Evolutionary conservation across 2,113 vertebrate genomes (phyloP).

Genomic region (Plestiodon gilberti): DNA sequence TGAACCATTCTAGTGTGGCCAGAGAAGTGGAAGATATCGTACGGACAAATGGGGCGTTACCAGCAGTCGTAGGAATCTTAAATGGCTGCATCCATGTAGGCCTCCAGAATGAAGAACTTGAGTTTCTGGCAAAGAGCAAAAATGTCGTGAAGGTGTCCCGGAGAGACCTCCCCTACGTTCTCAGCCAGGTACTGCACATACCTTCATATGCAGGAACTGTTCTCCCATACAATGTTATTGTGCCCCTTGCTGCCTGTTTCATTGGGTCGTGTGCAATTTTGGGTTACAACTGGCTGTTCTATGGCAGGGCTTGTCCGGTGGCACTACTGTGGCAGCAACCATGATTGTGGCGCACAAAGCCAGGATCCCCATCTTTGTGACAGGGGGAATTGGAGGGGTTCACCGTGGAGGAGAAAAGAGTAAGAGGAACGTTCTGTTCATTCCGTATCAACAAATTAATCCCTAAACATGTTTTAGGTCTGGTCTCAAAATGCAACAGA

Average conservation of each 20-base stretch:
- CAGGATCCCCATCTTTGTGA: conserved; percentile 88
- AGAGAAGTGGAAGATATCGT: conserved; percentile 86
- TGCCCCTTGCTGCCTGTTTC: not conserved
- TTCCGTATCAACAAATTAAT: not conserved
- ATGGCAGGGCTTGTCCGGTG: conserved; percentile 84
- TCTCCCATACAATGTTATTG: not conserved
- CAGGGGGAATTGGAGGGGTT: conserved; percentile 90
- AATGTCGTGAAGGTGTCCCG: conserved; percentile 85
- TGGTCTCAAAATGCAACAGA: not conserved
- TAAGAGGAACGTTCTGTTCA: conserved; percentile 65
- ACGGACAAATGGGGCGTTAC: conserved; percentile 79
- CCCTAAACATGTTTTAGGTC: not conserved
- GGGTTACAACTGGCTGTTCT: conserved; percentile 32
- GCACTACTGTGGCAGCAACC: conserved; percentile 89
- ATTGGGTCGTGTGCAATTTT: accelerated
- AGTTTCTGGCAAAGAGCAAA: conserved; percentile 78
- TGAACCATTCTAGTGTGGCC: conserved; percentile 78
- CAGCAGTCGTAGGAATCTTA: conserved; percentile 86
- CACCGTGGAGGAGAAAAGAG: conserved; percentile 87
- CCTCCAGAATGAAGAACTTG: conserved; percentile 79
- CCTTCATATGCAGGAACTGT: too few species aligned
- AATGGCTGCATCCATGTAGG: conserved; percentile 83
- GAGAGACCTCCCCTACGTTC: conserved; percentile 84
- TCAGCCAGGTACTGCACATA: conserved; percentile 80
- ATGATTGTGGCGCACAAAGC: conserved; percentile 86